phyloP scores from a whole-genome alignment of 2,888 invertebrate genomes.

The Epinotia nisella region DNA sequence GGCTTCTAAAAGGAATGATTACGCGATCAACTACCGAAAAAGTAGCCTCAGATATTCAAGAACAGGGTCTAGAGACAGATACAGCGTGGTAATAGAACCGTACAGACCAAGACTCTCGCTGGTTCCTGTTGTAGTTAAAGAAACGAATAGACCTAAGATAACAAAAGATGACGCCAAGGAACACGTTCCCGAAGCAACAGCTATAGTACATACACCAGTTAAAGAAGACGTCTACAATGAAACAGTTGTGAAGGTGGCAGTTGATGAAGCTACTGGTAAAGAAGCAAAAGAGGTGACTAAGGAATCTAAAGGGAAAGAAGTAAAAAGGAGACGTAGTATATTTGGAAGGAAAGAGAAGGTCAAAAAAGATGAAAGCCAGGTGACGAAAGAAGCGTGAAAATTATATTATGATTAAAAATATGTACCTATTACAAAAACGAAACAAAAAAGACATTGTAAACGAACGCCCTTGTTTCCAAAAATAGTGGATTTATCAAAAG shows the following conservation, averaged over 20 bases:
- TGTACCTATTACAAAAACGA: background rate
- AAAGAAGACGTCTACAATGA: slow-evolving; percentile 9
- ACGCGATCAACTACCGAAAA: slow-evolving; percentile 14
- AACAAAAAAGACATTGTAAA: too few species aligned
- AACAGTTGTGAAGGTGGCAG: background rate
- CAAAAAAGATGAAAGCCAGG: slow-evolving; percentile 1
- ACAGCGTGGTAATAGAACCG: slow-evolving; percentile 36
- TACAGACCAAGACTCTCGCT: slow-evolving; percentile 13
- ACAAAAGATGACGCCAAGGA: background rate
- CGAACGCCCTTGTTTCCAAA: background rate
- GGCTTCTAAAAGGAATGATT: slow-evolving; percentile 49
- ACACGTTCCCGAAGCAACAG: background rate
- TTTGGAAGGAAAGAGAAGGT: slow-evolving; percentile 40
- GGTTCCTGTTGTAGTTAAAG: slow-evolving; percentile 10
- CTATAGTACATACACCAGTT: background rate
- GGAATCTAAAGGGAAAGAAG: slow-evolving; percentile 14
- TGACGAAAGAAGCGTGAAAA: background rate
- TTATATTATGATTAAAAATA: background rate
- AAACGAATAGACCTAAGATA: background rate
- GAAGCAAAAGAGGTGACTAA: slow-evolving; percentile 23
- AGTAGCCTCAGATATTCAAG: background rate
- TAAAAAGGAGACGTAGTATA: slow-evolving; percentile 12
- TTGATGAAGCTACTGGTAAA: background rate
- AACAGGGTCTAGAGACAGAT: slow-evolving; percentile 28
- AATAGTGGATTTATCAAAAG: background rate